Percentiles rank a stretch among this genome's conserved stretches.
Conservation (phyloP, 2,113 vertebrate species). For the Heliornis fulica region DNA sequence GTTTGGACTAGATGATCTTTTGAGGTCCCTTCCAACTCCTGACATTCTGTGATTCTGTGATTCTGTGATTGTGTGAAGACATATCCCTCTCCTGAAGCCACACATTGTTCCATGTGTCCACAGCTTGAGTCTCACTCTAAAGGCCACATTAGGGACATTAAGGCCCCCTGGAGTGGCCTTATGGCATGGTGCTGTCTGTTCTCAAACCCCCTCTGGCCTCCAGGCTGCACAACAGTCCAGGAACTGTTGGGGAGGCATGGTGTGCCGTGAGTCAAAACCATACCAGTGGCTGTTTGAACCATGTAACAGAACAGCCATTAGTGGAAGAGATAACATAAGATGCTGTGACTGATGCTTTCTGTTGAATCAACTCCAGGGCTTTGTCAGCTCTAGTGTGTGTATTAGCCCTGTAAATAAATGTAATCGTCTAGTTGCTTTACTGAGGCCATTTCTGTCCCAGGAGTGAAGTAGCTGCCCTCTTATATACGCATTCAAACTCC, state of each 20-base stretch:
- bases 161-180: rapidly evolving
- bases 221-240: rapidly evolving
- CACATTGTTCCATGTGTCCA: rapidly evolving
- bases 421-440: neutral
- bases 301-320: neutral
- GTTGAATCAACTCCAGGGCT: neutral
- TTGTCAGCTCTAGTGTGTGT: neutral
- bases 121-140: neutral
- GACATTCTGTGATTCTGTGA: no score
- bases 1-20: no score
- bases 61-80: no score
- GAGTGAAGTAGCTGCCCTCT: neutral
- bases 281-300: rapidly evolving
- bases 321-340: neutral
- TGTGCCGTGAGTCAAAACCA: rapidly evolving
- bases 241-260: neutral
- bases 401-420: neutral
- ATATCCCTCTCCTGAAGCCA: neutral
- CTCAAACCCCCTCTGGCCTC: neutral
- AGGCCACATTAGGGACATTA: neutral
- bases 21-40: no score
- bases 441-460: neutral
- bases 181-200: neutral
- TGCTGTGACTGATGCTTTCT: neutral
- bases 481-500: neutral